Evolutionary conservation across 2,888 invertebrate genomes (phyloP), one percentile per base, ranked within the genome.

Genomic region (Spatulosminthurus flaviceps): DNA sequence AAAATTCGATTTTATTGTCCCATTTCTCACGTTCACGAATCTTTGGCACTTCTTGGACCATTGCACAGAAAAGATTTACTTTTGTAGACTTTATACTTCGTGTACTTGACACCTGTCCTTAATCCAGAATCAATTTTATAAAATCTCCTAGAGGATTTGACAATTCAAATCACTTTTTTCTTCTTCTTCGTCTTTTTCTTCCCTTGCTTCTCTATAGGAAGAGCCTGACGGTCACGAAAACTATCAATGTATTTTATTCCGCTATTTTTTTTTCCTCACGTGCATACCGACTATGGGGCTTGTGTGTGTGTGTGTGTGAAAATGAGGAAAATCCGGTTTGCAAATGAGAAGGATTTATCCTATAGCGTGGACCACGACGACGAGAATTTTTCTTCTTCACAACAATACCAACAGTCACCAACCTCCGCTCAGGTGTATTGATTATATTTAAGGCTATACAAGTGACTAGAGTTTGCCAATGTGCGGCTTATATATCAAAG

Each of bases 1-100:
- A 87, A 85, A 91, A 91, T 86, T 91, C 91, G 77, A 90, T 85
- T 81, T 87, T 87, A 42, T 89, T 89, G 79, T 87, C 87, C 89
- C 89, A 84, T 82, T 84, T 84, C 78, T 84, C 84, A 61, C 84
- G 81, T 41, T 82, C 84, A n/a, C 79, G 79, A 41, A 69, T 34
- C 42, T 80, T 78, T 13, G 70, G 70, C 9, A 7, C 29, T 72
- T 42, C 76, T 24, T 66, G 64, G 21, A 24, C 77, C 70, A 72
- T 72, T 60, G 60, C 51, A 43, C 51, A 29, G 21, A 34, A 34
- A 19, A 64, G 64, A 64, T 64, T 22, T 64, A 64, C 64, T 64
- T 7, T 61, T 19, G 13, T 61, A 29, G 24, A 61, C 16, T 61
- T 19, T 72, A 22, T n/a, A n/a, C n/a, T n/a, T n/a, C n/a, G 24